Percentiles rank a stretch among this genome's conserved stretches.
Conservation (phyloP, 2,888 invertebrate genomes). For the Ormyrus nitidulus region DNA sequence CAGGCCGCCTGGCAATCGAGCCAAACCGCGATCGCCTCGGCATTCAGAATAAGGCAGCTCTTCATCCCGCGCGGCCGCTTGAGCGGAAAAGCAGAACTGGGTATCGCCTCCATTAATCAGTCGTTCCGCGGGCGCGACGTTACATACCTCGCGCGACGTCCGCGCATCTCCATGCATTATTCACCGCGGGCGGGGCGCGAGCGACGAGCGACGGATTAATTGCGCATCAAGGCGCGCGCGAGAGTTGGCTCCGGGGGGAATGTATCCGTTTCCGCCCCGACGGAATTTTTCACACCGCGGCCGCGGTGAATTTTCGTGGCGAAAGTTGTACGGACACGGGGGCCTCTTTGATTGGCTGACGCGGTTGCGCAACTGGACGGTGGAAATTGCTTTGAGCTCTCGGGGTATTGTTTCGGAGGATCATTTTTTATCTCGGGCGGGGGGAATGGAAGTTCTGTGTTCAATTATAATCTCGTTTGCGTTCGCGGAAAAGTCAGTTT, state of each 20-base stretch:
- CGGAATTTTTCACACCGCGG: neutral
- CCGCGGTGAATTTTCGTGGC: neutral
- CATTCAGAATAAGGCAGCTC: neutral
- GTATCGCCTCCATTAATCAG: constrained; percentile 42
- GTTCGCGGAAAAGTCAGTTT: no score
- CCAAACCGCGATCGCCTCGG: no score
- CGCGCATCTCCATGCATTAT: constrained; percentile 60
- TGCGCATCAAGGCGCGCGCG: constrained; percentile 65
- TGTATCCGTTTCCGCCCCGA: constrained; percentile 22
- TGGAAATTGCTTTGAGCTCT: neutral
- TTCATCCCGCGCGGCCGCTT: neutral
- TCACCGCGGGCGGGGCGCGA: constrained; percentile 57
- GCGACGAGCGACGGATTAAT: constrained; percentile 67
- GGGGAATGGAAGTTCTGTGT: no score
- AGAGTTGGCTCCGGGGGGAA: neutral
- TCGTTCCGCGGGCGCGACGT: constrained; percentile 19
- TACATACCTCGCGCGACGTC: constrained; percentile 8
- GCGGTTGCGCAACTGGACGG: neutral
- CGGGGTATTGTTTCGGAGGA: no score
- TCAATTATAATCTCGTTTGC: no score
- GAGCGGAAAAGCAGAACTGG: neutral
- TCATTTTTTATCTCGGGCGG: no score
- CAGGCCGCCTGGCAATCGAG: no score
- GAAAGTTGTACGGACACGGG: neutral
- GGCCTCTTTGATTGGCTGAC: neutral